phyloP scores from a whole-genome alignment of 2,888 invertebrate genomes.

The Griposia aprilina region DNA sequence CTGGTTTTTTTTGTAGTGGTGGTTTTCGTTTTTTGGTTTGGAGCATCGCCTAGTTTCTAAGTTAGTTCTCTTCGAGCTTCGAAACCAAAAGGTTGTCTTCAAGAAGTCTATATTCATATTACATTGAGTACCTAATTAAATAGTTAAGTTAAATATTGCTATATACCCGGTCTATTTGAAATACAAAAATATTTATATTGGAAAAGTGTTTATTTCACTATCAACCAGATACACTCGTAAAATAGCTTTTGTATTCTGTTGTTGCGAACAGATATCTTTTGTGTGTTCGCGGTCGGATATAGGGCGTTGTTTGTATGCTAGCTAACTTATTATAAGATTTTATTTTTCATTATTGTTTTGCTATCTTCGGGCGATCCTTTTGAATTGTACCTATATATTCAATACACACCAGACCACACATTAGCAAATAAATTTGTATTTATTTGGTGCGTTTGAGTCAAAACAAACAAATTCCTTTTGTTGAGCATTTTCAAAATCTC shows the following conservation, averaged over 20 bases:
- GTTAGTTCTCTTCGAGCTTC: too few relatives aligned
- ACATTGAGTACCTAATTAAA: too few relatives aligned
- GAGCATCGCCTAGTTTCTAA: too few relatives aligned
- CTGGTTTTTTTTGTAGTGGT: too few relatives aligned
- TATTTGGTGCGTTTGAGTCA: not conserved
- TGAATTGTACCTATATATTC: not conserved
- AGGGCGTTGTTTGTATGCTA: not conserved
- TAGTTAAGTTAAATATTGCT: too few relatives aligned
- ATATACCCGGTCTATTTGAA: too few relatives aligned
- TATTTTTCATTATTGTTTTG: conserved; percentile 1
- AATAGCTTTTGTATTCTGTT: not conserved
- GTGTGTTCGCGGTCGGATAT: too few relatives aligned
- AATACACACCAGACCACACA: not conserved
- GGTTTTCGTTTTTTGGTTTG: too few relatives aligned
- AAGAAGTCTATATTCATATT: too few relatives aligned
- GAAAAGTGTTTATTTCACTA: too few relatives aligned
- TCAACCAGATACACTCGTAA: not conserved
- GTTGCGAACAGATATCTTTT: not conserved
- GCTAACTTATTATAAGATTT: not conserved
- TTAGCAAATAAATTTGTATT: not conserved
- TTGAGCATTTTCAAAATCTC: not conserved
- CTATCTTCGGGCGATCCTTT: not conserved
- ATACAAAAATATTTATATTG: too few relatives aligned
- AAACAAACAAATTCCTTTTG: not conserved
- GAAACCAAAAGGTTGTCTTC: too few relatives aligned